Base-by-base conservation (phyloP, 2,797 vertebrate species). In the Mormyrus hasselquistii region DNA sequence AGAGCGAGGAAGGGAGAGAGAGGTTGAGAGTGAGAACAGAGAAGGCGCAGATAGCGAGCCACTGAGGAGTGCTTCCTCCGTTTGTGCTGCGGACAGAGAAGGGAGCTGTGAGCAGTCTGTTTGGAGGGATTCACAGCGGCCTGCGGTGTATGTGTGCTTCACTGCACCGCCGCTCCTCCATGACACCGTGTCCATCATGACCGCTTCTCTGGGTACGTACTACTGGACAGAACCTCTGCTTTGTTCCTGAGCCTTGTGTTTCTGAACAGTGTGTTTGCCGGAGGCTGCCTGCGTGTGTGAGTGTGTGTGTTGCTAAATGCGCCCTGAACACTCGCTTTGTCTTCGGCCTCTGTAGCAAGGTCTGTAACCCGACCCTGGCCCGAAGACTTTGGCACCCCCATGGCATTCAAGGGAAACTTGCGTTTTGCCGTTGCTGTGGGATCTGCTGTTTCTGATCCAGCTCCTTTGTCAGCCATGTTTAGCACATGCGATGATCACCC, bases 151-250 rank as follows among this genome's bases (percentile, higher is more conserved):
- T 14, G 76, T 7, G 47, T 57, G 10, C 49, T 49, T 84, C 2
- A 57, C 2, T 59, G 47, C 57, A 44, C 29, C 76, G 29, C 41
- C 29, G 10, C 73, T 50, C 65, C 76, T 3, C 79, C 53, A 0
- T 1, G 89, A 47, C 12, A 22, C 41, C 41, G 29, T 55, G 4
- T 55, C 59, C 52, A 90, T 34, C 85, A 29, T n/a, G 85, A 91
- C 91, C 89, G 90, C 93, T 88, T 93, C 93, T 73, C 0, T 92
- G 89, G 94, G 94, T 95, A 88, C 79, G 94, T 89, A 90, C 10
- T 79, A 85, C 88, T 50, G 22, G 49, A 73, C 57, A 16, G 49
- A 62, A 49, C 38, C 86, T 83, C 79, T 29, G 6, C 59, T 25
- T 73, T 47, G 10, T 29, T 29, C 41, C 41, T 38, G 90, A 12